A percentile compares a stretch with the other conserved stretches of the same genome.
These are phyloP conservation scores for Esox niger DNA, from an alignment of 2,113 vertebrate genomes.

Conservation along the genomic window DNA sequence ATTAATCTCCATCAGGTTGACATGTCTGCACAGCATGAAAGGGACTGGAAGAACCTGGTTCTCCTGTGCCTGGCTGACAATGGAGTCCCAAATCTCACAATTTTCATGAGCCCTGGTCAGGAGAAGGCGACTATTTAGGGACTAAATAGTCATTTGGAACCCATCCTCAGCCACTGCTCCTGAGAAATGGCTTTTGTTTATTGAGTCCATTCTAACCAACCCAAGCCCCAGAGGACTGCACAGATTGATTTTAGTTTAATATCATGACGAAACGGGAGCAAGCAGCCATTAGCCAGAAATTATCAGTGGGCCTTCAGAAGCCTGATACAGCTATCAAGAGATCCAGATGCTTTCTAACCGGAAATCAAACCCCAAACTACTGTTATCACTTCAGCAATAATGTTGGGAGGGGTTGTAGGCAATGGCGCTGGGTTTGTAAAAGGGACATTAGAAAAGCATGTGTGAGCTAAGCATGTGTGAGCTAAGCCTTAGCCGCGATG, in stretches of 20 bases:
- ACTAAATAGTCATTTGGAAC: too few relatives aligned
- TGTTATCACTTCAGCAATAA: slow-evolving; percentile 10
- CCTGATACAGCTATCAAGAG: slow-evolving; percentile 7
- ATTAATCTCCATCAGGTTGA: slow-evolving; percentile 71
- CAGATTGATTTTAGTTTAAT: neutral
- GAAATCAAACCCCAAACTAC: neutral
- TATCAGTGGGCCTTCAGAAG: neutral
- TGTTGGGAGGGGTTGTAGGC: slow-evolving; percentile 29
- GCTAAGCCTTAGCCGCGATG: slow-evolving; percentile 53
- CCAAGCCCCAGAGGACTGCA: neutral
- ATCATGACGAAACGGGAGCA: neutral
- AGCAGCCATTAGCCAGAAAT: neutral
- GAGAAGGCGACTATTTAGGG: too few relatives aligned
- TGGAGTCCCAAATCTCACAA: slow-evolving; percentile 14
- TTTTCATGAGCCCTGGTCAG: too few relatives aligned
- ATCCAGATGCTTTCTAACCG: neutral
- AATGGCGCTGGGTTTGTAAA: slow-evolving; percentile 17
- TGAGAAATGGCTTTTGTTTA: neutral
- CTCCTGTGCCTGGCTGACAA: slow-evolving; percentile 29
- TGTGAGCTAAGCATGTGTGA: slow-evolving; percentile 48
- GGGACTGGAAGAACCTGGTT: slow-evolving; percentile 26
- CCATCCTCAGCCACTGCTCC: slow-evolving; percentile 16
- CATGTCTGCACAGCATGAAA: slow-evolving; percentile 34
- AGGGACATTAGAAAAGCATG: slow-evolving; percentile 39
- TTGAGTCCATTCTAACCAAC: neutral